These are phyloP conservation scores for Ectemnius cavifrons DNA, from an alignment of 2,888 invertebrate genomes.

Conservation along the genomic window DNA sequence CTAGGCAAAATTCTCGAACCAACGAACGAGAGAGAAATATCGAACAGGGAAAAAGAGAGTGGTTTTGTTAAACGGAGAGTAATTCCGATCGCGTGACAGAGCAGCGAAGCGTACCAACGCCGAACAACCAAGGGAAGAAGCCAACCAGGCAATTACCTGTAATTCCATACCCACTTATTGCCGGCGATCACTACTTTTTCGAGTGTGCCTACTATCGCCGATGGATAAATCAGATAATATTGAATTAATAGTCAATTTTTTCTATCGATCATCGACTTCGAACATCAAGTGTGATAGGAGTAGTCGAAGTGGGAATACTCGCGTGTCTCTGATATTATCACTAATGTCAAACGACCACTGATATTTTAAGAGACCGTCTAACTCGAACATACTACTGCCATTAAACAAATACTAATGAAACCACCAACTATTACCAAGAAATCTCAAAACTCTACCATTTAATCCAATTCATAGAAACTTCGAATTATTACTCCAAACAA, in stretches of 20 bases:
- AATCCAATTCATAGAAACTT: too few relatives aligned
- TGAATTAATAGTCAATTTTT: conserved; percentile 30
- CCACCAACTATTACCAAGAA: background rate
- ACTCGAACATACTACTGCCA: too few relatives aligned
- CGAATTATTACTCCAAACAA: too few relatives aligned
- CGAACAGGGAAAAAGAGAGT: conserved; percentile 51
- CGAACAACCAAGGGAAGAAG: conserved; percentile 31
- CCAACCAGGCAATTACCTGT: conserved; percentile 60
- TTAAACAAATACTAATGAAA: background rate
- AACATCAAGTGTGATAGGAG: background rate
- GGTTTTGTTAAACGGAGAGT: conserved; percentile 61
- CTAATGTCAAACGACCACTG: conserved; percentile 3
- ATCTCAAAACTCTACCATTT: too few relatives aligned
- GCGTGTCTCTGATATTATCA: background rate
- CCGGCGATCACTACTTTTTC: conserved; percentile 54
- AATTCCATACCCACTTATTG: conserved; percentile 67
- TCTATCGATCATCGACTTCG: background rate
- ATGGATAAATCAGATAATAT: background rate
- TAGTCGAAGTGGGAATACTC: conserved; percentile 19
- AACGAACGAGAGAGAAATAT: conserved; percentile 43
- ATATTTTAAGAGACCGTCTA: too few relatives aligned
- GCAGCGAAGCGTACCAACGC: conserved; percentile 61
- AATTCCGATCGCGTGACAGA: conserved; percentile 74
- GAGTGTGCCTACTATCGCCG: conserved; percentile 18
- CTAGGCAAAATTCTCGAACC: conserved; percentile 9